These are phyloP conservation scores for Podarcis lilfordi DNA, from an alignment of 2,797 vertebrate species.

Conservation along the genomic window DNA sequence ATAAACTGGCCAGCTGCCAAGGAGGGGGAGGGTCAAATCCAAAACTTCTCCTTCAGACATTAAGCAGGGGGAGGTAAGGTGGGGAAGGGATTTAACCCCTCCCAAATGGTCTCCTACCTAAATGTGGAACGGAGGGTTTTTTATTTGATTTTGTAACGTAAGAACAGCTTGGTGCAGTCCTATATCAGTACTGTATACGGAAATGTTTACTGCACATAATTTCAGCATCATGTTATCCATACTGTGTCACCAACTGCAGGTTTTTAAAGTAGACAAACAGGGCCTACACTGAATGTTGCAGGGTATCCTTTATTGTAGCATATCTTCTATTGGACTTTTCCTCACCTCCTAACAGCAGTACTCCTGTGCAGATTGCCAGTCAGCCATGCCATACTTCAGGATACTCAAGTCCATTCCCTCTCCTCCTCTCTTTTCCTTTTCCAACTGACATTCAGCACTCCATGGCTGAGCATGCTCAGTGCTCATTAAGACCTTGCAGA, in stretches of 20 bases:
- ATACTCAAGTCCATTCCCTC: not conserved
- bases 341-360: no score
- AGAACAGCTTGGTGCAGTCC: not conserved
- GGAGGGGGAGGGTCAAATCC: not conserved
- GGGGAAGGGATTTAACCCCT: not conserved
- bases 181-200: not conserved
- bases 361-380: not conserved
- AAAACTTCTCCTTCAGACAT: not conserved
- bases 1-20: not conserved
- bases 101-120: slow-evolving; percentile 14
- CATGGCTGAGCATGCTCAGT: not conserved
- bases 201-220: not conserved
- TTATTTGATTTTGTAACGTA: not conserved
- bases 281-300: not conserved
- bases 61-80: not conserved
- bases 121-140: not conserved
- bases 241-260: not conserved
- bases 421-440: not conserved
- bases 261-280: not conserved
- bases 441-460: not conserved
- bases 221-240: not conserved
- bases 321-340: no score
- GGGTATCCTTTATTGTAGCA: not conserved
- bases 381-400: not conserved
- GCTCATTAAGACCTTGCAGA: not conserved